Evolutionary conservation across 1,140 invertebrate genomes (phyloP), one percentile per base, ranked within the genome.

Genomic region (Hypothenemus hampei): DNA sequence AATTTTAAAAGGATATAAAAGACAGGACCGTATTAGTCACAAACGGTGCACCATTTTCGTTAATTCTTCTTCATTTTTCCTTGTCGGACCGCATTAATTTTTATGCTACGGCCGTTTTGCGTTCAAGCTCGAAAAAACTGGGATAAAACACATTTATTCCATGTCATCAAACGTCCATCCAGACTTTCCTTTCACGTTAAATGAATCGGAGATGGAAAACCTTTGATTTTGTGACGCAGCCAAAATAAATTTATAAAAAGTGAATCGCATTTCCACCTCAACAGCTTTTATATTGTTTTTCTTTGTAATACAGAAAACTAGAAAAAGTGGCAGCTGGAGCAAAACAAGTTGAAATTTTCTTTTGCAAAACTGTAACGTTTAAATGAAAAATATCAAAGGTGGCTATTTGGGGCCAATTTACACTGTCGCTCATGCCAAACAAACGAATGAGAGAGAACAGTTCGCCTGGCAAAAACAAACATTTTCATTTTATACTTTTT

Each of bases 61-160:
- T 31, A 36, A 48, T 48, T 48, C 45, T 48, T 19, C 24, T 40
- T 51, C 39, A 37, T 35, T 40, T 40, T 53, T 53, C 26, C n/a
- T n/a, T n/a, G n/a, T n/a, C n/a, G n/a, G 45, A 41, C 48, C 24
- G 31, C 33, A 53, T 53, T 53, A 45, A 53, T 53, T 53, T 53
- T 53, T 44, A 45, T 36, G 19, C 22, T 13, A 4, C 16, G 16
- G 35, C 20, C 22, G 29, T 44, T 35, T n/a, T 7, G n/a, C 31
- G 49, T n/a, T 31, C 13, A 36, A 19, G 18, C 16, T 31, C 37
- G 35, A 36, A 53, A 45, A 44, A n/a, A n/a, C n/a, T n/a, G 29
- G 41, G 51, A 44, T 36, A 45, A 53, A 53, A 20, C 29, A 53
- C 24, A 45, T 53, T 53, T 45, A 53, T 53, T 53, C 51, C 51